Evolutionary conservation across 2,113 vertebrate species (phyloP).

Genomic region (Calidris pugnax): DNA sequence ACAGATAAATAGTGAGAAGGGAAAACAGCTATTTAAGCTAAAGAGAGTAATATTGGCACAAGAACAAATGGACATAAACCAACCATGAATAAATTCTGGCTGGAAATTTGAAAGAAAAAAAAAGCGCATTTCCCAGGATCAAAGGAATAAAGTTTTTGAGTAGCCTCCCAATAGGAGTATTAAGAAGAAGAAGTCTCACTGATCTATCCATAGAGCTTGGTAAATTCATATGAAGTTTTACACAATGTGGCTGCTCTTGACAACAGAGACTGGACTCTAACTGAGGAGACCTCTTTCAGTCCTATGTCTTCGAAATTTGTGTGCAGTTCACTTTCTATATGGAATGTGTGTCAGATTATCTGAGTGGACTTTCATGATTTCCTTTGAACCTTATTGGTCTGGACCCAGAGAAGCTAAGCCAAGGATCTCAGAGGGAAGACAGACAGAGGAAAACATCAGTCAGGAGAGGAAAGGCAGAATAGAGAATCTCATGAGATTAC

Average conservation of each 20-base stretch:
- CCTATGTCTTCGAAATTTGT: not conserved
- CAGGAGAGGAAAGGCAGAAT: not conserved
- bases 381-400: not conserved
- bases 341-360: not conserved
- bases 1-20: not conserved
- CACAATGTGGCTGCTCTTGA: not conserved
- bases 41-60: not conserved
- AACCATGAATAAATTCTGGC: not conserved
- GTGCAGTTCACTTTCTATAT: not conserved
- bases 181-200: not conserved
- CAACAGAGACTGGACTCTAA: not conserved
- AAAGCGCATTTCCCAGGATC: not conserved
- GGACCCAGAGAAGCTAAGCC: not conserved
- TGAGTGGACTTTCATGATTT: not conserved
- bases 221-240: not conserved
- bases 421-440: not conserved
- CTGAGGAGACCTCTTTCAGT: not conserved
- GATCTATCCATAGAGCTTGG: not conserved
- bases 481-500: not conserved
- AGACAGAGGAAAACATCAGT: not conserved
- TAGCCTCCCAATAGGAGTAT: not conserved
- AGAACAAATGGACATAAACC: not conserved
- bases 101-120: not conserved
- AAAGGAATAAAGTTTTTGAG: not conserved
- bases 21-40: not conserved